Evolutionary conservation across 2,113 vertebrate genomes (phyloP), one percentile per base, ranked within the genome.

Genomic region (Eulemur rufifrons): DNA sequence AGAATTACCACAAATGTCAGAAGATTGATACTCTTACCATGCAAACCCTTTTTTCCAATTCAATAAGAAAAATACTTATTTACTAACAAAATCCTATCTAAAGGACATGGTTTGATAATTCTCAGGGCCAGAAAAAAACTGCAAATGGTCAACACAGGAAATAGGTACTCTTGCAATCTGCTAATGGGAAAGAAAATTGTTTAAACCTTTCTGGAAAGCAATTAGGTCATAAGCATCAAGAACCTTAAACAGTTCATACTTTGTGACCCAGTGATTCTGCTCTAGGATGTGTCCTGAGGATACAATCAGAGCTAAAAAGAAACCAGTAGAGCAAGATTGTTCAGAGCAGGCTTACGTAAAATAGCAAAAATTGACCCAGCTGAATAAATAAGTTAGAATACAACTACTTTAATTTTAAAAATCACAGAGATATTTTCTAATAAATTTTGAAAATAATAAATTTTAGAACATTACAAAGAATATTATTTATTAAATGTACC

Each of bases 191-290:
- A 63, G n/a, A 78, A 92, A 76, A 83, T 29, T 76, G 42, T 77
- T 95, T 92, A 78, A 95, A 83, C 6, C 27, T 83, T 86, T 86
- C 69, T 86, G 29, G 64, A 77, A 92, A 83, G 5, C 23, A 95
- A 29, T 78, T 52, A 96, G 25, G 17, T 86, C 50, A 4, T 68
- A 73, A 93, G 20, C 71, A 74, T 86, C 47, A 95, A 56, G 87
- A 89, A 47, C 10, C 14, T 69, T 74, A 82, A 91, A 68, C n/a
- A 87, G 47, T 74, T 69, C 80, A 83, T 13, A 74, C 20, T 61
- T 95, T 86, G 9, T 76, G 73, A 89, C 17, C 32, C 18, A 34
- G 2, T 50, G 11, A 50, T 56, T 78, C 78, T 88, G 6, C 25
- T 73, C 52, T 77, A 80, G 32, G 29, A 74, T 92, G 17, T 20